Conservation (phyloP, 2,888 invertebrate genomes). For the Limnephilus rhombicus region DNA sequence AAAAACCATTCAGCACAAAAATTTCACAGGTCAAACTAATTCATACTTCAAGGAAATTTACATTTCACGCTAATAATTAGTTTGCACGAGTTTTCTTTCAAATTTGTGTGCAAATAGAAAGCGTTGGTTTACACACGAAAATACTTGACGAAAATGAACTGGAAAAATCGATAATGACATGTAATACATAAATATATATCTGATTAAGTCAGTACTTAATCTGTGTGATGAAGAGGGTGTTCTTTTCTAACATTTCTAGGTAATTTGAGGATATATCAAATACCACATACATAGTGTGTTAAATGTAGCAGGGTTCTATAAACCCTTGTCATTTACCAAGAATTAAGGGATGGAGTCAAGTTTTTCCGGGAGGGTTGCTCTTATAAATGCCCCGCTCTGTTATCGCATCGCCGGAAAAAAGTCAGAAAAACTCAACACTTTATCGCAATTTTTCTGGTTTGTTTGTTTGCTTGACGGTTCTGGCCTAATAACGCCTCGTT, state of each 20-base stretch:
- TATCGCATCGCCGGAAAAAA: not conserved
- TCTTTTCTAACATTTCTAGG: not conserved
- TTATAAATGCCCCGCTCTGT: not conserved
- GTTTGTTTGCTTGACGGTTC: not conserved
- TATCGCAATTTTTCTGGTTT: not conserved
- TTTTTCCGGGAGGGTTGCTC: constrained; percentile 17
- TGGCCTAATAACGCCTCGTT: not conserved
- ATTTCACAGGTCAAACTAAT: no score
- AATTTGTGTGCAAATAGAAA: no score
- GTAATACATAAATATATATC: no score
- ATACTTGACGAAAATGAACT: no score
- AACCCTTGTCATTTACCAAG: constrained; percentile 26
- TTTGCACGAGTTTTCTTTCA: no score
- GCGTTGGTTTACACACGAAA: no score
- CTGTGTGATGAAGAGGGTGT: no score
- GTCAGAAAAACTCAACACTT: not conserved
- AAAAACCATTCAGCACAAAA: no score
- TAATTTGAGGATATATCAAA: not conserved
- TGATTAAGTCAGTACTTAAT: no score
- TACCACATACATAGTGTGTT: not conserved
- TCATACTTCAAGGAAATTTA: no score
- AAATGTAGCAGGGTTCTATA: not conserved
- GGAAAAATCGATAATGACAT: no score
- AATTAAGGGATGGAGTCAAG: constrained; percentile 4
- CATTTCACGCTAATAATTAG: no score